These are phyloP conservation scores for Nibea coibor DNA, from an alignment of 2,113 vertebrate genomes.

Conservation along the genomic window DNA sequence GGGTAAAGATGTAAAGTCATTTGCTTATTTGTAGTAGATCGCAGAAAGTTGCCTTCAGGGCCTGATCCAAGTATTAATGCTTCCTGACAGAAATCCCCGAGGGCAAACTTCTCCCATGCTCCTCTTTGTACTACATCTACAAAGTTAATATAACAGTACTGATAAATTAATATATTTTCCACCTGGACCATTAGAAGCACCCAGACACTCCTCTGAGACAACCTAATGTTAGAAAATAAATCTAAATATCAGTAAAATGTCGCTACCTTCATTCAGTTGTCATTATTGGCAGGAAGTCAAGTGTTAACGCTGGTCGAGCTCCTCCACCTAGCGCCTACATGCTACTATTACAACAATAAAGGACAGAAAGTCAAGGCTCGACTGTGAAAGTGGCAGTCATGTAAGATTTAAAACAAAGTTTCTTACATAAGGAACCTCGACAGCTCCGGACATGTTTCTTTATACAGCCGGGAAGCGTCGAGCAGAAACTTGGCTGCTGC, in stretches of 20 bases:
- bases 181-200: background rate
- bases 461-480: slow-evolving; percentile 76
- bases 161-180: background rate
- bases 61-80: too few relatives aligned
- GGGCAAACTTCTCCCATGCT: too few relatives aligned
- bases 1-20: background rate
- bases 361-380: rapidly evolving
- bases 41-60: too few relatives aligned
- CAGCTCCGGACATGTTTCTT: slow-evolving; percentile 79
- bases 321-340: slow-evolving; percentile 62
- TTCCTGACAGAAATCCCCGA: too few relatives aligned
- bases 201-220: background rate
- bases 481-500: slow-evolving; percentile 53
- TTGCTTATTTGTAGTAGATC: background rate
- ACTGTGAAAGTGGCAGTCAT: background rate
- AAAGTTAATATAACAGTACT: background rate
- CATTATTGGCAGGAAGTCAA: background rate
- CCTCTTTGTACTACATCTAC: background rate
- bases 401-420: background rate
- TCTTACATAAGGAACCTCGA: slow-evolving; percentile 82
- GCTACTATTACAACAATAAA: slow-evolving; percentile 57
- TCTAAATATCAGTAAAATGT: too few relatives aligned
- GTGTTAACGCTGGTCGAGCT: slow-evolving; percentile 30
- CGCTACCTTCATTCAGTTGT: too few relatives aligned
- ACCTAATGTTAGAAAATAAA: background rate